Conservation (phyloP, 2,888 invertebrate genomes). For the Heliconius ethilla region DNA sequence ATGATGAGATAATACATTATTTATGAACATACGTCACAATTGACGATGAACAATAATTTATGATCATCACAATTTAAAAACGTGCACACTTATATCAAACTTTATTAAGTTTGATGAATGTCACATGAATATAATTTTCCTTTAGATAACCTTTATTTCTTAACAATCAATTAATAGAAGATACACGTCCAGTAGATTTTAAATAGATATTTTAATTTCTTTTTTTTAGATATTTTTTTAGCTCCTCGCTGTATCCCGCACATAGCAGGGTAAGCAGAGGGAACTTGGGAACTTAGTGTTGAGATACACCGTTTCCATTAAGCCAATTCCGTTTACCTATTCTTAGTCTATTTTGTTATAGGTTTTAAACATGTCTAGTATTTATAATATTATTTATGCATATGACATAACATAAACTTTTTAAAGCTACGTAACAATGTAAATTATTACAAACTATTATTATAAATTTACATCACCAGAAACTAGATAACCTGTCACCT, state of each 20-base stretch:
- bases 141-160: not conserved
- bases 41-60: not conserved
- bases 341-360: not conserved
- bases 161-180: not conserved
- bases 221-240: too few species aligned
- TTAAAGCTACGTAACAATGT: not conserved
- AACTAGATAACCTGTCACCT: conserved; percentile 9
- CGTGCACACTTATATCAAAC: not conserved
- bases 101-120: too few species aligned
- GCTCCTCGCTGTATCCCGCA: too few species aligned
- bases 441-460: not conserved
- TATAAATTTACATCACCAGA: not conserved
- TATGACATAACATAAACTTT: not conserved
- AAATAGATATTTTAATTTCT: not conserved
- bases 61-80: not conserved
- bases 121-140: not conserved
- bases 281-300: too few species aligned
- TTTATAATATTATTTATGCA: not conserved
- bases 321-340: not conserved
- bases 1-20: not conserved
- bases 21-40: not conserved
- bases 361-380: not conserved
- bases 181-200: not conserved
- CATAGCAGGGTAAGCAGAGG: too few species aligned
- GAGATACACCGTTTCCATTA: too few species aligned